Base-by-base conservation (phyloP, 2,113 vertebrate genomes). In the Microtus montanus region DNA sequence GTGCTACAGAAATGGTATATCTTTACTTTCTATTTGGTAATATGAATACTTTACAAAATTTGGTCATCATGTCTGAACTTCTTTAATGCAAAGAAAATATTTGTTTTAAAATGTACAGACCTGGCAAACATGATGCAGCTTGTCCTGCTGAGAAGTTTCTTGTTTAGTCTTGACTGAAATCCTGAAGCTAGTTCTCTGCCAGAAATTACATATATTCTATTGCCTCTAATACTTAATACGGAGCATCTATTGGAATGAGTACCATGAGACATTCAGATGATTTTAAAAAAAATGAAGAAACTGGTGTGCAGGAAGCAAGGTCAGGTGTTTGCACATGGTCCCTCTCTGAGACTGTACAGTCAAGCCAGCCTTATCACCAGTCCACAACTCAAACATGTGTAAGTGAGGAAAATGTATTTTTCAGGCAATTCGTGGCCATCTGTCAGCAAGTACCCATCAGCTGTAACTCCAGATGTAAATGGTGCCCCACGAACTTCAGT, bases 161-260 rank as follows among this genome's bases (percentile, higher is more conserved):
- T 94, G 75, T 90, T 95, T 80, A 85, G 77, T 95, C 80, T 85
- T 96, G 94, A 96, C 61, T 77, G 30, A 84, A 84, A 83, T 66
- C 8, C 70, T 73, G 58, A 84, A 78, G 52, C 54, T 64, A 80
- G 47, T 92, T 86, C 86, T 94, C 17, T 64, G n/a, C 14, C 68
- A 74, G 66, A 41, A 77, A 64, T 26, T 54, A 58, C n/a, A n/a
- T 88, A 77, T 17, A 78, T 30, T 26, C 1, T 24, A 49, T 20
- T 77, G 19, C 17, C 20, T 83, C n/a, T 93, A 52, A 70, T 93
- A 80, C 88, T 90, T 82, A 78, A 78, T 20, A 70, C 3, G 63
- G 30, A 61, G 47, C 61, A 61, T 49, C 19, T 87, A 0, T 68
- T 73, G 63, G 75, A 54, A 87, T 1, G 49, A 96, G 47, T 33